phyloP scores from a whole-genome alignment of 2,888 invertebrate genomes.

The Ectobius pallidus region DNA sequence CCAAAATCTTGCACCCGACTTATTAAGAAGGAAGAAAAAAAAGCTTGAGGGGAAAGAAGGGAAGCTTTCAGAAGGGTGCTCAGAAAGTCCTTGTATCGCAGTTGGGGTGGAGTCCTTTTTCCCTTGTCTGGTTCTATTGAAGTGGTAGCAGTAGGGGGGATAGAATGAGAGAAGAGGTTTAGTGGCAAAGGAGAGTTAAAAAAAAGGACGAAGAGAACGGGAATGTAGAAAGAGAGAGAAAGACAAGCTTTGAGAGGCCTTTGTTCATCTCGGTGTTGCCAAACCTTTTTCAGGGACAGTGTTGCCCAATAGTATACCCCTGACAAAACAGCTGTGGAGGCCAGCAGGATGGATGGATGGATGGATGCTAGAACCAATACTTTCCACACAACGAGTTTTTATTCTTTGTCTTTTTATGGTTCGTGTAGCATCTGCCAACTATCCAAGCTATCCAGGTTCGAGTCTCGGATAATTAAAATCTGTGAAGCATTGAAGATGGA shows the following conservation, averaged over 20 bases:
- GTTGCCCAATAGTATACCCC: slow-evolving; percentile 16
- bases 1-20: slow-evolving; percentile 1
- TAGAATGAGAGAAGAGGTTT: slow-evolving; percentile 10
- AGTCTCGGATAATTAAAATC: too few species aligned
- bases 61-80: slow-evolving; percentile 3
- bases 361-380: too few species aligned
- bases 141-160: background rate
- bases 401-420: too few species aligned
- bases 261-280: slow-evolving; percentile 26
- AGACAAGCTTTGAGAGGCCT: slow-evolving; percentile 9
- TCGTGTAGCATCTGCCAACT: too few species aligned
- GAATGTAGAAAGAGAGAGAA: slow-evolving; percentile 7
- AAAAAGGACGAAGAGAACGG: background rate
- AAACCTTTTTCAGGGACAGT: slow-evolving; percentile 12
- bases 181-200: slow-evolving; percentile 13
- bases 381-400: too few species aligned
- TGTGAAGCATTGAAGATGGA: too few species aligned
- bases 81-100: background rate
- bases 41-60: slow-evolving; percentile 11
- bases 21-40: background rate
- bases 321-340: slow-evolving; percentile 37
- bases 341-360: slow-evolving; percentile 27
- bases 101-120: slow-evolving; percentile 12
- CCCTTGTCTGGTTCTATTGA: background rate
- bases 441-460: too few species aligned